Base-by-base conservation (phyloP, 2,888 invertebrate genomes). In the Rapana venosa region DNA sequence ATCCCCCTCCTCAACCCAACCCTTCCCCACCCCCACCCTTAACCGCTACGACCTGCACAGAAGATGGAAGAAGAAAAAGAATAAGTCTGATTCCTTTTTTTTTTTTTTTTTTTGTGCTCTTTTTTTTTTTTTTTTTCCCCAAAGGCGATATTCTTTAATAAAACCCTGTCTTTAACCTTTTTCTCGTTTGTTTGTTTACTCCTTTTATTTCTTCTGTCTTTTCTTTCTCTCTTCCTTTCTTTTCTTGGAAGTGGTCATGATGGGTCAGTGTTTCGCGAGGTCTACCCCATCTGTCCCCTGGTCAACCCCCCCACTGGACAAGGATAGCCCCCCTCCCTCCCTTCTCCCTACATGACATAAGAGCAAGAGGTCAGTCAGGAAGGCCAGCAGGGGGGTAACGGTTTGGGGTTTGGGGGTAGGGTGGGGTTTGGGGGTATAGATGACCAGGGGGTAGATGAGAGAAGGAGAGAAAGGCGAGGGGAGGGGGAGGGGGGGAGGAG, bases 321-420 rank as follows among this genome's bases (percentile, higher is more conserved):
- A 47, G 47, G 47, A 13, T 32, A 15, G 15, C 17, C 66, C 22
- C 35, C 32, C 26, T 30, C 85, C n/a, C n/a, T n/a, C n/a, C n/a
- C n/a, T n/a, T n/a, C n/a, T n/a, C n/a, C n/a, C n/a, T n/a, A 70
- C 56, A 85, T 89, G 89, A 89, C 89, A 89, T 89, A 89, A 89
- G 85, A 85, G 70, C 89, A 84, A 88, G 85, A 83, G 89, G 89
- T 89, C 89, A 89, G 89, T 89, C 89, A 89, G 85, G 56, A 66
- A 70, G 88, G 88, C 88, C 88, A 84, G 88, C 58, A 88, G 74
- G 83, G 81, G 88, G 88, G 81, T 83, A 88, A 22, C 83, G 26
- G 47, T 47, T 5, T 2, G 74, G 74, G n/a, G 74, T n/a, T 1
- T 74, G n/a, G 13, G 74, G n/a, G 74, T n/a, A 11, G n/a, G 30